Percentiles rank a stretch among this genome's conserved stretches.
These are phyloP conservation scores for Sebastes steindachneri DNA, from an alignment of 2,797 vertebrate genomes.

Conservation along the genomic window DNA sequence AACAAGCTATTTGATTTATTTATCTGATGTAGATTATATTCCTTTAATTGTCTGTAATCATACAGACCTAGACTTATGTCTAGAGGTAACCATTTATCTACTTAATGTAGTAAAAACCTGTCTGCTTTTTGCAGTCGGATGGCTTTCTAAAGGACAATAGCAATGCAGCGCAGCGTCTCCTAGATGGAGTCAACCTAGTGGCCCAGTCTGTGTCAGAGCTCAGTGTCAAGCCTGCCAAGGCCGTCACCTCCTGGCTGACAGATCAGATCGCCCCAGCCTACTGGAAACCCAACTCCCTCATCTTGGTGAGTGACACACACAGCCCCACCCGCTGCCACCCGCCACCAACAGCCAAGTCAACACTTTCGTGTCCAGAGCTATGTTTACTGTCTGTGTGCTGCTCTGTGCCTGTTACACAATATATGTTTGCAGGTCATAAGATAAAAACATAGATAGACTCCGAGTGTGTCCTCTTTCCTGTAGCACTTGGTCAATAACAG, in stretches of 20 bases:
- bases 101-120: background rate
- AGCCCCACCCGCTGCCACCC: conserved; percentile 49
- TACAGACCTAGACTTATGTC: background rate
- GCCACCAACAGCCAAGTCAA: conserved; percentile 65
- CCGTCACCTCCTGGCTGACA: conserved; percentile 96
- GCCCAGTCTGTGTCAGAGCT: conserved; percentile 98
- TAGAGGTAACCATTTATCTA: background rate
- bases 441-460: conserved; percentile 34
- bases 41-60: background rate
- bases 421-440: conserved; percentile 53
- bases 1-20: conserved; percentile 17
- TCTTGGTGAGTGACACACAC: conserved; percentile 86
- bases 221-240: conserved; percentile 97
- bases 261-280: conserved; percentile 97
- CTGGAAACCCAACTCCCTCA: conserved; percentile 97
- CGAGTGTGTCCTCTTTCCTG: background rate
- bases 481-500: conserved; percentile 37
- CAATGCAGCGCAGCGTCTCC: conserved; percentile 95
- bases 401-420: conserved; percentile 57
- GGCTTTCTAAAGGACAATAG: conserved; percentile 98
- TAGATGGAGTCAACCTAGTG: conserved; percentile 98
- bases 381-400: conserved; percentile 64
- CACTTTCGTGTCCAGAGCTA: conserved; percentile 68
- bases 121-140: conserved; percentile 83
- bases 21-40: background rate